Base-by-base conservation (phyloP, 2,888 invertebrate species). In the Thysanoteuthis rhombus region DNA sequence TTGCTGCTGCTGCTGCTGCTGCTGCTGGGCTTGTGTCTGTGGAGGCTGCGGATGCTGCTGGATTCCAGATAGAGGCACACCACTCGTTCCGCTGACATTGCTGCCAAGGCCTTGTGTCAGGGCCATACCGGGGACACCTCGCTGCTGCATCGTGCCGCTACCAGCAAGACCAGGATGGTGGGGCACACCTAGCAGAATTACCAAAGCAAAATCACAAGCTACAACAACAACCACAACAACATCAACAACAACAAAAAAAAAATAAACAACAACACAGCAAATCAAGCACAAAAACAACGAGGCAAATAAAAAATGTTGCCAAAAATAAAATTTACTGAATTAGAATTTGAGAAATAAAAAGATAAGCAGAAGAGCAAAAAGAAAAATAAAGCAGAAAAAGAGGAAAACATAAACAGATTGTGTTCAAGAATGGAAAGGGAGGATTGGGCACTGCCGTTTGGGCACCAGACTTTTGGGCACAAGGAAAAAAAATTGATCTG, bases 201-300 rank as follows among this genome's bases (percentile, higher is more conserved):
- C 93, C 93, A 47, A 92, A 90, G 90, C 90, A 40, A 90, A 39
- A 90, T 40, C 90, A 90, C 39, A 39, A 42, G 42, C 90, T 40
- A 92, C 92, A 92, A 92, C 92, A 92, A 92, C 39, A 92, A 92
- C 92, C 42, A 42, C 92, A 45, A 32, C 90, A 90, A 92, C 92
- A 92, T n/a, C 92, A 92, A 45, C 92, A 40, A 92, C 40, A 92
- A 92, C 28, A 92, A 42, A 39, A 4, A 36, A 75, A 75, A n/a
- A n/a, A n/a, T n/a, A n/a, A n/a, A n/a, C n/a, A n/a, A 75, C 75
- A 75, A 75, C 75, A 75, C 75, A 75, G 75, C 75, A 75, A 75
- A 75, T 75, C 75, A 75, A 75, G 75, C 75, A 75, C n/a, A 75
- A 36, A 75, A 36, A 36, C 75, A 75, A 36, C n/a, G 6, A 8